Base-by-base conservation (phyloP, 2,113 vertebrate genomes). In the Sorex fumeus region DNA sequence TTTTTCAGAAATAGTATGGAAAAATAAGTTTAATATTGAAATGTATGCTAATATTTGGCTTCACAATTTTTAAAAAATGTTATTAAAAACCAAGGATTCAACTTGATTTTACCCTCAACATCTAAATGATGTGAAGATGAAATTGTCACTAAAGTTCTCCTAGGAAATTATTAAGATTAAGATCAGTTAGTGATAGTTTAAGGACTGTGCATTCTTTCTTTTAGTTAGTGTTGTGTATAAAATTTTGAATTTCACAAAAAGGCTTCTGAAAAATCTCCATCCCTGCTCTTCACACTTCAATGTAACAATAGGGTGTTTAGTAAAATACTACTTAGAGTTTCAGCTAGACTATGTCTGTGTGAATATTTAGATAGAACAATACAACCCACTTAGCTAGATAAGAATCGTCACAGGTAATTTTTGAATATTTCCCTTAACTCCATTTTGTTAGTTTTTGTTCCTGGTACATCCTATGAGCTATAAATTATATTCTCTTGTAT, bases 11-110 rank as follows among this genome's bases (percentile, higher is more conserved):
- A 87, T 36, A 36, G 16, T 88, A 80, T 32, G 15, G 12, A 9
- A 80, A 92, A 96, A 66, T 91, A 18, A 92, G n/a, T 34, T 66
- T 88, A 79, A 34, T 74, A 27, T 80, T 91, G 15, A 19, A 9
- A 67, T 91, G 81, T 71, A 47, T 87, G 62, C 11, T 8, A 83
- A 6, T 43, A 32, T 84, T 70, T 78, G 40, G 12, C 1, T 28
- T 90, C 67, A 87, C 21, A 84, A 79, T 34, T 62, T 78, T 23
- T 72, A 74, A 89, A 69, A 90, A 80, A 60, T 86, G 27, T 67
- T 85, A 34, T 13, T 90, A 57, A 80, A 67, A 34, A 40, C 34
- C 23, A 69, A 74, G 30, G 10, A 82, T 92, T 91, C 50, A 79
- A 34, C 34, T 83, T 81, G 40, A 53, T 9, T n/a, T 50, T 15